Percentiles rank a stretch among this genome's conserved stretches.
These are phyloP conservation scores for Oscheius sp. DNA, from an alignment of 2,888 invertebrate species.

Conservation along the genomic window DNA sequence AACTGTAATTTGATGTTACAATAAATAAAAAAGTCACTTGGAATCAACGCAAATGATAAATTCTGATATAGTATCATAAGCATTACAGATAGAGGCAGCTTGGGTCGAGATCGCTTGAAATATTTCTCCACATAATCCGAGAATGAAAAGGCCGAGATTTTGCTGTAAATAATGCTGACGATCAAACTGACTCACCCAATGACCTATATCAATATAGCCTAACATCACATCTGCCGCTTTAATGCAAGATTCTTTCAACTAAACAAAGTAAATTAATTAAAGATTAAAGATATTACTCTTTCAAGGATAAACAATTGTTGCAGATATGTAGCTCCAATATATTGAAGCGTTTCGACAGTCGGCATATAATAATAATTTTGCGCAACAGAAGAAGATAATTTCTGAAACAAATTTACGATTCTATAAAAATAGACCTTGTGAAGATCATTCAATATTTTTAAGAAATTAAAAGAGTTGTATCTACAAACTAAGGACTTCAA, in stretches of 20 bases:
- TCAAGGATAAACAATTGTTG: conserved; percentile 32
- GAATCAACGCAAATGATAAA: conserved; percentile 28
- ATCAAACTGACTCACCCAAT: conserved; percentile 8
- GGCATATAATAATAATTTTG: conserved; percentile 27
- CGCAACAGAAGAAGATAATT: conserved; percentile 4
- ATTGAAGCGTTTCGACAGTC: conserved; percentile 23
- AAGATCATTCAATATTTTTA: conserved; percentile 9
- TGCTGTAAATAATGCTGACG: conserved; percentile 1
- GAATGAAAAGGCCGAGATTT: conserved; percentile 32
- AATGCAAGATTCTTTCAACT: conserved; percentile 16
- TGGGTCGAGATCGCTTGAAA: conserved; percentile 30
- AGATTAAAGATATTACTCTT: conserved; percentile 6
- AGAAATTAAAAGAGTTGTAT: conserved; percentile 6
- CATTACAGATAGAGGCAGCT: conserved; percentile 27
- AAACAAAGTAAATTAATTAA: not conserved
- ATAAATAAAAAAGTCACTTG: conserved; percentile 15
- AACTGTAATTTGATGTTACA: conserved; percentile 7
- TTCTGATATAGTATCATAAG: conserved; percentile 25
- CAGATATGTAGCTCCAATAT: conserved; percentile 34
- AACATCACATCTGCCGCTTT: conserved; percentile 10
- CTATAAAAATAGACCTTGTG: conserved; percentile 15
- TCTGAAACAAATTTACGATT: conserved; percentile 6
- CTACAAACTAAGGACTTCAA: conserved; percentile 12
- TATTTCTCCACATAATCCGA: conserved; percentile 40
- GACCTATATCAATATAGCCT: conserved; percentile 28